Evolutionary conservation across 2,888 invertebrate species (phyloP).

Genomic region (Sinohyriopsis cumingii): DNA sequence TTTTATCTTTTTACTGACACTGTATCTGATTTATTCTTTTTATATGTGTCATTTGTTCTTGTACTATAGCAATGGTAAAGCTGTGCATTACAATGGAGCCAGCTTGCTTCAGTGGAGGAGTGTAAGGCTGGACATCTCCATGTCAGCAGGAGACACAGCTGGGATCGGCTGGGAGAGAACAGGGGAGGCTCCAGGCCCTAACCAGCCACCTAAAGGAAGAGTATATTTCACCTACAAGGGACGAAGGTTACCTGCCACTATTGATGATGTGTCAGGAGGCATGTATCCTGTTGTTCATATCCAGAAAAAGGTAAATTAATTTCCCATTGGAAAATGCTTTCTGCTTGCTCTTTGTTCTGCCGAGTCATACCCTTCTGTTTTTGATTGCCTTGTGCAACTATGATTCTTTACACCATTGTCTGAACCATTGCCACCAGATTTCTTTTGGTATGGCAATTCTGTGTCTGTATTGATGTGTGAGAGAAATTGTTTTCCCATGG

Average conservation of each 20-base stretch:
- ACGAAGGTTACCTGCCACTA: constrained; percentile 58
- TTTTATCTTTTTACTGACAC: no score
- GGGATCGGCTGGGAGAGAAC: constrained; percentile 71
- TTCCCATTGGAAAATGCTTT: not conserved
- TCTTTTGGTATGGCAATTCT: no score
- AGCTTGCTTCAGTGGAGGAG: constrained; percentile 72
- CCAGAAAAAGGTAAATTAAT: constrained; percentile 66
- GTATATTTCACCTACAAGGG: constrained; percentile 72
- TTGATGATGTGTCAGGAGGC: constrained; percentile 69
- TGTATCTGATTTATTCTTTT: no score
- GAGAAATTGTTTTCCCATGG: no score
- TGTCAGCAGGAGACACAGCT: constrained; percentile 69
- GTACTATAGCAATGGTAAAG: constrained; percentile 68
- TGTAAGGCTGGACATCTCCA: constrained; percentile 65
- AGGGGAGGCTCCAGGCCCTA: constrained; percentile 50
- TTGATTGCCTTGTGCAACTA: no score
- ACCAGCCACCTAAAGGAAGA: constrained; percentile 61
- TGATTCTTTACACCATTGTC: no score
- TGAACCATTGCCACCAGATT: no score
- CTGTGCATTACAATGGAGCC: constrained; percentile 71
- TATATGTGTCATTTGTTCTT: not conserved
- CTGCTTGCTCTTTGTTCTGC: no score
- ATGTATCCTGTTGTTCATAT: constrained; percentile 72
- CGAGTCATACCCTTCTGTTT: no score
- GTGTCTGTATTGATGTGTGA: no score